Evolutionary conservation across 2,888 invertebrate genomes (phyloP), one percentile per base, ranked within the genome.

Genomic region (Ceriagrion tenellum): DNA sequence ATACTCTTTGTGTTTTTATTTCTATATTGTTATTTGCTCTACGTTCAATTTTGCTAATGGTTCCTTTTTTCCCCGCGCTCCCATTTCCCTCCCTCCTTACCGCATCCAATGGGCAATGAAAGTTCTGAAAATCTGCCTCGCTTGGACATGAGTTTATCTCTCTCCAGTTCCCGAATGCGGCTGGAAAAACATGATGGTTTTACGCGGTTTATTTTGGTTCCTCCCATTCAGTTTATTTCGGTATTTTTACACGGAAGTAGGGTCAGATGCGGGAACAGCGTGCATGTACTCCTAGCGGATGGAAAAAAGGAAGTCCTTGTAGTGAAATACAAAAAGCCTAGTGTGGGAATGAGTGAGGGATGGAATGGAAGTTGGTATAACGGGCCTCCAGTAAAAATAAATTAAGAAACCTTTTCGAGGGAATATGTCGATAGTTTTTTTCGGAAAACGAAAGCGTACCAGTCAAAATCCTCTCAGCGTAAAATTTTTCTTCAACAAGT

Each of bases 151-250:
- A 23, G 69, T 69, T 69, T 69, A 69, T 69, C 69, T 26, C 69
- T n/a, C 26, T 69, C 69, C 69, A 26, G 26, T n/a, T 69, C 26
- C 69, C 3, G 12, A 69, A 69, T 2, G 8, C n/a, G 69, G 4
- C 69, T 69, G 69, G 69, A 26, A 69, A 69, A 69, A 69, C 69
- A 69, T 69, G 69, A 69, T 69, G 69, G 69, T 69, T 69, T 69
- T n/a, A 47, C 8, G n/a, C 23, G 26, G 69, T 69, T 69, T 69
- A n/a, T 69, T 69, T 69, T 69, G n/a, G 69, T 69, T 69, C 4
- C 69, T 69, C n/a, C 69, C 26, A 69, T 26, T 63, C 23, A 69
- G 69, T n/a, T 69, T 69, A 69, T 69, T 69, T 69, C 26, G 26
- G 69, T 69, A 69, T 69, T 69, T 26, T 69, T 69, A 69, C 69